Evolutionary conservation across 2,888 invertebrate species (phyloP), one percentile per base, ranked within the genome.

Genomic region (Philereme vetulata): DNA sequence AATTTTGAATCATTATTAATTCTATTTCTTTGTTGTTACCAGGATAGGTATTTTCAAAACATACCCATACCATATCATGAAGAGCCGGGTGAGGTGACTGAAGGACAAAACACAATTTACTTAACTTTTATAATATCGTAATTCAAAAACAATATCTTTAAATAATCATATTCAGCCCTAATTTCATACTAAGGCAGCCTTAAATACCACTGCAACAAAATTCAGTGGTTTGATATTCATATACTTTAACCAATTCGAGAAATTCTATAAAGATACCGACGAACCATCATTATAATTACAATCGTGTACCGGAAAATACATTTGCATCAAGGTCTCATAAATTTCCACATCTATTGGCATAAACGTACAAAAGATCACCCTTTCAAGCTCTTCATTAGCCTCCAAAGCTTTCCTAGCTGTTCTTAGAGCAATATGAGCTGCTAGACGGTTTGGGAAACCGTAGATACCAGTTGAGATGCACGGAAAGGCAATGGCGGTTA

Each of bases 381-480:
- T 92, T 54, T 97, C 95, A 62, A 97, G 83, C 10, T 88, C 80
- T 56, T 86, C 84, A 58, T 87, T 82, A 0, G 80, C 72, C 76
- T 94, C 93, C 40, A 97, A 87, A 78, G 94, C 95, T 57, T 93
- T 91, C 67, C 96, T 90, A 0, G 96, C 94, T 0, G 95, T 94
- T 33, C 86, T 81, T 5, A 96, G 79, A 4, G 97, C 97, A 4
- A 97, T 94, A 71, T 95, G 94, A 0, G 96, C 96, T 0, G 98
- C 98, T 40, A 94, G 85, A 62, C 94, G 93, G 78, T 95, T 95
- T 0, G 97, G 97, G 82, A 97, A 98, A 0, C 97, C 97, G 81
- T 97, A 98, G 64, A 98, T 93, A n/a, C 98, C 98, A 4, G 98
- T 98, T 0, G 97, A 96, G 76, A 98, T 96, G 78, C 98, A 98